Evolutionary conservation across 2,113 vertebrate genomes (phyloP), one percentile per base, ranked within the genome.

Genomic region (Gulo gulo): DNA sequence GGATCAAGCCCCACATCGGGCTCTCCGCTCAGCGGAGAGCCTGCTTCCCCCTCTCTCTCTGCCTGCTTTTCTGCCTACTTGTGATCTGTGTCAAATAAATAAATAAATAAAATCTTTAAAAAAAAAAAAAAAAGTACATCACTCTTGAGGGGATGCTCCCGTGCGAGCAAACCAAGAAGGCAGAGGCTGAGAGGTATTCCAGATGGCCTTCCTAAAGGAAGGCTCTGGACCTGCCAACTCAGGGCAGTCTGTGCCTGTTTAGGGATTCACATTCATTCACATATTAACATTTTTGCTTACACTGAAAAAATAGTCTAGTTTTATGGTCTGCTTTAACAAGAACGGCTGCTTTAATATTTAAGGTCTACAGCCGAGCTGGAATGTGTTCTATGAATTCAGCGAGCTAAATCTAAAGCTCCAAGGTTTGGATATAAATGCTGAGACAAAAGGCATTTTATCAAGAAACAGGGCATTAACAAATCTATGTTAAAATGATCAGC

Each of bases 281-380:
- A n/a, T 63, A 71, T 55, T 83, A 83, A 63, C 47, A 50, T 63
- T 69, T 69, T 95, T 67, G 74, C 45, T 78, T 65, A 86, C 6
- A 74, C 0, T 90, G 65, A 88, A 91, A 78, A 97, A 97, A 42
- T 47, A 82, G 29, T 47, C 42, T 78, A 71, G 88, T 95, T 91
- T 90, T 65, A 59, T 42, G 45, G 45, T 87, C 6, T 34, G 39
- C 45, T 91, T 79, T 94, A 90, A 88, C 26, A 87, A 63, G 63
- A 71, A 97, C 11, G 57, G 65, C 21, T 59, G 31, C 24, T 95
- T 98, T 82, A 47, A 36, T n/a, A 93, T 88, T 55, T 74, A 88
- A 47, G n/a, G 83, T 79, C 57, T 31, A 89, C 23, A 47, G 61
- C 55, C 74, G 45, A 78, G 24, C 24, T 84, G 59, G 15, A 84